Evolutionary conservation across 2,888 invertebrate genomes (phyloP).

Genomic region (Ichneumon xanthorius): DNA sequence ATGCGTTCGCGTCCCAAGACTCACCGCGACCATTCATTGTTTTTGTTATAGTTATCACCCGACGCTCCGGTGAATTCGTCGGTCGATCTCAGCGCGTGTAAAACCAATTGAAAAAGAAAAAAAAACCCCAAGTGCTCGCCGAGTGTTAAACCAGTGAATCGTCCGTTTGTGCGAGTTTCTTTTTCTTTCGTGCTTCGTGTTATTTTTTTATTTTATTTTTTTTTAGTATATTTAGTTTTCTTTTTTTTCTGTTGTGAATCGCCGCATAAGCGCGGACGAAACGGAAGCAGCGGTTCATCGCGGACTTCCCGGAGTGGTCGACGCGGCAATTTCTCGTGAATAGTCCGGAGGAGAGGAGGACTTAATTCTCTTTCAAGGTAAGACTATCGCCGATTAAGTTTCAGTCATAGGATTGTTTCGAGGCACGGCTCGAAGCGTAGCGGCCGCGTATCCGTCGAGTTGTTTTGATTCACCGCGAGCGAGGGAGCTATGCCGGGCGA

Average conservation of each 20-base stretch:
- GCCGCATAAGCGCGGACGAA: slow-evolving; percentile 19
- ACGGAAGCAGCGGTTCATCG: slow-evolving; percentile 9
- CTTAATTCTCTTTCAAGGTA: slow-evolving; percentile 58
- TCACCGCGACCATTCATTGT: slow-evolving; percentile 43
- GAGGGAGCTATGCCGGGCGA: slow-evolving; percentile 52
- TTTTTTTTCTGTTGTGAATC: slow-evolving; percentile 47
- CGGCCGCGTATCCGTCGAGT: slow-evolving; percentile 25
- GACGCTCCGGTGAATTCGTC: slow-evolving; percentile 29
- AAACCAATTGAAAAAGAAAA: slow-evolving; percentile 12
- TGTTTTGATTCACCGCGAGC: slow-evolving; percentile 63
- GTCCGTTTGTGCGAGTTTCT: slow-evolving; percentile 54
- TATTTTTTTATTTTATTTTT: slow-evolving; percentile 13
- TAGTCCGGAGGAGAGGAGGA: slow-evolving; percentile 15
- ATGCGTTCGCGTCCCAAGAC: slow-evolving; percentile 42
- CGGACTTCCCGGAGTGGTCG: background rate
- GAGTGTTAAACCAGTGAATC: slow-evolving; percentile 60
- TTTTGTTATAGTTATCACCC: slow-evolving; percentile 56
- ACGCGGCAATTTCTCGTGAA: slow-evolving; percentile 20
- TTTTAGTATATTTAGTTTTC: background rate
- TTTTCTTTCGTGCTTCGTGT: slow-evolving; percentile 54
- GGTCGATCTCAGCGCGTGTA: background rate
- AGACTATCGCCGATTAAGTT: slow-evolving; percentile 23
- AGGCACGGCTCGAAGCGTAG: background rate
- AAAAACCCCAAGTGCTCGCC: slow-evolving; percentile 35
- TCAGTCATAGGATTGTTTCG: slow-evolving; percentile 26